These are phyloP conservation scores for Parauchenoglanis punctatus DNA, from an alignment of 2,797 vertebrate species.

Conservation along the genomic window DNA sequence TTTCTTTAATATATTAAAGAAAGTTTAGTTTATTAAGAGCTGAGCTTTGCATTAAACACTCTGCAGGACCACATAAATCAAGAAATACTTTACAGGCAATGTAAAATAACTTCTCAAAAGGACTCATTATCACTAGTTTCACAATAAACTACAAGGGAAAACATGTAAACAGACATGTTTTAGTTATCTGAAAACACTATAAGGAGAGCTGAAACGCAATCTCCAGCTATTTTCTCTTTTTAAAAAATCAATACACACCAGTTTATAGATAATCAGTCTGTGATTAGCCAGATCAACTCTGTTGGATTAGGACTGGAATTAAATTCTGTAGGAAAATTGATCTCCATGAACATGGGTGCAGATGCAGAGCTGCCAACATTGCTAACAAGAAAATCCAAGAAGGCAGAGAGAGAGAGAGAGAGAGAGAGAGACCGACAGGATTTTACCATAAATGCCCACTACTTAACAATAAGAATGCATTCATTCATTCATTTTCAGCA, in stretches of 20 bases:
- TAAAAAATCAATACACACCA: background rate
- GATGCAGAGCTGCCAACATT: background rate
- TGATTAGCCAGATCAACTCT: background rate
- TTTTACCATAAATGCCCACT: background rate
- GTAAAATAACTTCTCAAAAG: conserved; percentile 48
- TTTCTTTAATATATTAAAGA: background rate
- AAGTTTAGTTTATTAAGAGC: background rate
- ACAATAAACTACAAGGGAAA: background rate
- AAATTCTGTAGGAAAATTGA: background rate
- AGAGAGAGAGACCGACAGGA: background rate
- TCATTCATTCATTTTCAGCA: background rate
- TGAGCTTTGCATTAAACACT: conserved; percentile 34
- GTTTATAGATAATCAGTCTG: background rate
- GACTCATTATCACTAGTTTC: background rate
- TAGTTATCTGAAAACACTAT: conserved; percentile 1
- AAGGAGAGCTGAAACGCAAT: background rate
- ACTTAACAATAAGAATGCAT: conserved; percentile 5
- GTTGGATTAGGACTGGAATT: background rate
- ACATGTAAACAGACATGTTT: conserved; percentile 49
- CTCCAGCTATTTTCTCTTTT: conserved; percentile 15
- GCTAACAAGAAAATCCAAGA: background rate
- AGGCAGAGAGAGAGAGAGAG: background rate
- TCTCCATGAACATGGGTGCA: background rate
- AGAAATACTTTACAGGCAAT: conserved; percentile 62
- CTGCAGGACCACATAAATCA: conserved; percentile 67